Percentiles rank a stretch among this genome's conserved stretches.
phyloP scores from a whole-genome alignment of 2,888 invertebrate species.

The Boloria euphrosyne region DNA sequence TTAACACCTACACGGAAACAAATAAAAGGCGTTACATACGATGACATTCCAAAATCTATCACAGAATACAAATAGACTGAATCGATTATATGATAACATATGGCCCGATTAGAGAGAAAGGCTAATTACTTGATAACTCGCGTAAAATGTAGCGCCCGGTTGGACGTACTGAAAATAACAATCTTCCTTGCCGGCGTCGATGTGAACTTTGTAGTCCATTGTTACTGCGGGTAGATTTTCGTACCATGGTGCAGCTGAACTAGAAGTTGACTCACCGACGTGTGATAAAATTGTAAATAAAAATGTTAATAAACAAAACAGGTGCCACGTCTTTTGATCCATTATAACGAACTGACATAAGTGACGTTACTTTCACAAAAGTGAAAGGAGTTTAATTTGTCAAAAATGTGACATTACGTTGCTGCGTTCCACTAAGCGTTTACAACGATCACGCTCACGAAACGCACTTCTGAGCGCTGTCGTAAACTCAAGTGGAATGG shows the following conservation, averaged over 20 bases:
- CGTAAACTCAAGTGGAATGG: too few species aligned
- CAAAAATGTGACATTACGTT: too few species aligned
- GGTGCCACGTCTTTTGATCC: slow-evolving; percentile 80
- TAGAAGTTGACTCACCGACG: slow-evolving; percentile 73
- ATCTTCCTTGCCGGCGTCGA: slow-evolving; percentile 96
- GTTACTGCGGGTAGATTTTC: slow-evolving; percentile 94
- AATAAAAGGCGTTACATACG: neutral
- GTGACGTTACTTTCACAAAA: slow-evolving; percentile 36
- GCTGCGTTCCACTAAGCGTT: too few species aligned
- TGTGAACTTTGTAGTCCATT: slow-evolving; percentile 97
- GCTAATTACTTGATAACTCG: slow-evolving; percentile 92
- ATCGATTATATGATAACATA: slow-evolving; percentile 16
- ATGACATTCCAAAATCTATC: neutral
- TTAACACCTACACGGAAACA: slow-evolving; percentile 86
- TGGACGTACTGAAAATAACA: slow-evolving; percentile 98
- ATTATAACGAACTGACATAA: slow-evolving; percentile 55
- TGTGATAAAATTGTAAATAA: slow-evolving; percentile 79
- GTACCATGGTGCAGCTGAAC: slow-evolving; percentile 88
- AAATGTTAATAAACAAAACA: slow-evolving; percentile 69
- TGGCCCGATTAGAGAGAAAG: slow-evolving; percentile 24
- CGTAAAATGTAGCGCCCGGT: slow-evolving; percentile 95
- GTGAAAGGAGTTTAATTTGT: slow-evolving; percentile 2
- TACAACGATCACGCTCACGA: too few species aligned
- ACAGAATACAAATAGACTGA: neutral
- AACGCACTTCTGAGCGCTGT: too few species aligned